Evolutionary conservation across 1,140 invertebrate species (phyloP).

Genomic region (Drosophila virilis): DNA sequence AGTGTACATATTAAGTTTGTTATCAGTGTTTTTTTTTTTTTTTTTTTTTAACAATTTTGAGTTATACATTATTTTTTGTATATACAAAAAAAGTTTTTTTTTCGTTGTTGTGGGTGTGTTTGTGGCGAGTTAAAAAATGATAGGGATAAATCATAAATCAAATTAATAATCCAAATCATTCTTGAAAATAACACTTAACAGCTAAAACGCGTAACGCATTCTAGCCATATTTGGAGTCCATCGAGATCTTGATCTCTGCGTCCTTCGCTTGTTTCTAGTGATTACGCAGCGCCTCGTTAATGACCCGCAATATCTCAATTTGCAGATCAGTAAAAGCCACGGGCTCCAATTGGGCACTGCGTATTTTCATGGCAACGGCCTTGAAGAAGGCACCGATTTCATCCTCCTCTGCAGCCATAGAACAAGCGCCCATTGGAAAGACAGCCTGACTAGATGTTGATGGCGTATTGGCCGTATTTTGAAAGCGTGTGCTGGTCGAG

Average conservation of each 20-base stretch:
- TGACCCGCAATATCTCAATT: conserved; percentile 77
- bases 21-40: conserved; percentile 13
- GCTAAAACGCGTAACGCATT: conserved; percentile 53
- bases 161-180: conserved; percentile 44
- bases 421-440: conserved; percentile 28
- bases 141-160: conserved; percentile 37
- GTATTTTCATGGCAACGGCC: conserved; percentile 82
- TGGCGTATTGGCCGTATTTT: conserved; percentile 50
- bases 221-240: conserved; percentile 40
- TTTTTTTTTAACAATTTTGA: conserved; percentile 33
- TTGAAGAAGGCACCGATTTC: conserved; percentile 81
- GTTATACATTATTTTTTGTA: conserved; percentile 49
- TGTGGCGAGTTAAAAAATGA: conserved; percentile 32
- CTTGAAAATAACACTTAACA: conserved; percentile 69
- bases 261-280: conserved; percentile 43
- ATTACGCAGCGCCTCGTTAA: conserved; percentile 74
- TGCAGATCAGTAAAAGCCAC: conserved; percentile 80
- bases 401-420: conserved; percentile 62
- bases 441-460: conserved; percentile 43
- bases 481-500: conserved; percentile 44
- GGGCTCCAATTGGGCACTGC: conserved; percentile 73
- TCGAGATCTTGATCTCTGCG: conserved; percentile 21
- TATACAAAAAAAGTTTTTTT: conserved; percentile 19
- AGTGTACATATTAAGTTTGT: conserved; percentile 24
- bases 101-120: conserved; percentile 15